Base-by-base conservation (phyloP, 2,888 invertebrate species). In the Penaeus monodon region DNA sequence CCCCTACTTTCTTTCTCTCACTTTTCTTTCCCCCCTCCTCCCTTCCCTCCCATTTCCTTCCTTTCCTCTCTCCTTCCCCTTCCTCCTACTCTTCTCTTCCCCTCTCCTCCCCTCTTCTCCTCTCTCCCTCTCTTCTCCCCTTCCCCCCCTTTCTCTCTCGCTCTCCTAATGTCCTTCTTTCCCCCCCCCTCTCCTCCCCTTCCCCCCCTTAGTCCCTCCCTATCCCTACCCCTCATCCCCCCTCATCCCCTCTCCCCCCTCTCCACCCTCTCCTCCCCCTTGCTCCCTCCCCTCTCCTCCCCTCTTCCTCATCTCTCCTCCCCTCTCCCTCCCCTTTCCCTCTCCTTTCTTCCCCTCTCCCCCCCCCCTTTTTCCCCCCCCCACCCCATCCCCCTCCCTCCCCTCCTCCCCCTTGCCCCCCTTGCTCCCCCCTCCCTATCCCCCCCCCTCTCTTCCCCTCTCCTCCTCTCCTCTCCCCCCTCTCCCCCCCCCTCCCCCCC, bases 21-120 rank as follows among this genome's bases (percentile, higher is more conserved):
- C 77, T 77, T 17, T 38, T 49, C 49, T 49, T 77, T 49, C 49
- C 77, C 49, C 77, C 49, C 57, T 77, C 77, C 38, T 44, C 63
- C 77, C 14, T 6, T 29, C 29, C 70, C 29, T 29, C 29, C 14
- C 29, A 2, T 20, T 38, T 29, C 73, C n/a, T 38, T 20, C 27
- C 27, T 38, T 73, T 29, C 27, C 73, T 24, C 73, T 73, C 27
- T 33, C 7, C 29, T 20, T 73, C 73, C 1, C 27, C 22, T 20
- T 73, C 73, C 3, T 22, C 38, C 27, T 33, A 33, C 4, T 20
- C 38, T 20, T 7, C 27, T 33, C 14, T 2, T 20, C 20, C 27
- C 1, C 27, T 27, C 73, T 27, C 33, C 29, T 12, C 29, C 73
- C 20, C n/a, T 27, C 73, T 73, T 20, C 27, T 6, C 2, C n/a